Conservation (phyloP, 2,797 vertebrate genomes). For the Lutra lutra region DNA sequence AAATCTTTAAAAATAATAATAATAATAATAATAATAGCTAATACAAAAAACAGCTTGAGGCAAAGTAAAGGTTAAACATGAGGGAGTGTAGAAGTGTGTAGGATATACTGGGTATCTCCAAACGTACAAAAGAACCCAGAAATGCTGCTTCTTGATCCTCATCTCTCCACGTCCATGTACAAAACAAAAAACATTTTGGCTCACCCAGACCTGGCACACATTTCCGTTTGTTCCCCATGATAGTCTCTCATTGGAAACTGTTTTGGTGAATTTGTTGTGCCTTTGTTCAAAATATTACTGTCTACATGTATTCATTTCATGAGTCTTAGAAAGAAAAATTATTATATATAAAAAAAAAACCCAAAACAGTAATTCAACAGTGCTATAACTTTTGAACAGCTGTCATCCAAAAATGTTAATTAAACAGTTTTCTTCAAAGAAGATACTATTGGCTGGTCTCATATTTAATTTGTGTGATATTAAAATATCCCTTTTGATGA, state of each 20-base stretch:
- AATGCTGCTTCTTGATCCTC: not conserved
- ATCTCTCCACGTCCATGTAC: rapidly evolving
- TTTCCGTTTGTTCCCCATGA: rapidly evolving
- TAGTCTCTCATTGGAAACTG: rapidly evolving
- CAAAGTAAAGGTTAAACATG: not conserved
- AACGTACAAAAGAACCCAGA: not conserved
- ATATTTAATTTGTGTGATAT: not conserved
- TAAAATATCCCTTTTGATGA: not conserved
- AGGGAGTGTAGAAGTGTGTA: rapidly evolving
- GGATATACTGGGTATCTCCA: rapidly evolving
- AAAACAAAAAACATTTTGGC: not conserved
- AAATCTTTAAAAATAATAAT: too few species aligned
- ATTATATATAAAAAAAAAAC: too few species aligned
- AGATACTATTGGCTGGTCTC: not conserved
- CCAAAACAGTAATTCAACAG: not conserved
- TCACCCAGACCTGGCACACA: rapidly evolving
- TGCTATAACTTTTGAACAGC: not conserved
- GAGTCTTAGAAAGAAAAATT: not conserved
- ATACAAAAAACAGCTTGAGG: not conserved
- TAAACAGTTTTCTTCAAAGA: not conserved
- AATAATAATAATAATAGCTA: not conserved
- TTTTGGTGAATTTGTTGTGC: not conserved
- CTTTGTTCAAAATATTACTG: not conserved
- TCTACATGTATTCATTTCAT: not conserved
- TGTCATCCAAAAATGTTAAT: not conserved